phyloP scores from a whole-genome alignment of 2,797 vertebrate species.

The Alauda arvensis region DNA sequence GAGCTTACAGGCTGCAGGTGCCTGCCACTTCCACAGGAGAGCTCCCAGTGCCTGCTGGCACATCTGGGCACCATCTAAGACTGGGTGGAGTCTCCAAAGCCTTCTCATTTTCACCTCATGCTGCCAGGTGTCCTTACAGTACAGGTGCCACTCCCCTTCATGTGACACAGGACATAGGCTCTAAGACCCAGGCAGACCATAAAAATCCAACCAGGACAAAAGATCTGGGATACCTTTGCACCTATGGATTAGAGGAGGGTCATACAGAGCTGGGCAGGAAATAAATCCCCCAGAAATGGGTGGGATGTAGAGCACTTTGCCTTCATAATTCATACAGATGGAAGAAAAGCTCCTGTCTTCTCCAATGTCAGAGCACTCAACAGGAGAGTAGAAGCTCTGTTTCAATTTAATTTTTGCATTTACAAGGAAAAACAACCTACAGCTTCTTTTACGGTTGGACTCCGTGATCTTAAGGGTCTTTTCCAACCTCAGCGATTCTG shows the following conservation, averaged over 20 bases:
- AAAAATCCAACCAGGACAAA: neutral
- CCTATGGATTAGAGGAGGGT: neutral
- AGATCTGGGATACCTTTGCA: neutral
- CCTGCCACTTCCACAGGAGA: neutral
- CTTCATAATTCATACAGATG: neutral
- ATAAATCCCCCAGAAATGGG: neutral
- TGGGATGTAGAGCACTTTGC: neutral
- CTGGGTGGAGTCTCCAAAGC: neutral
- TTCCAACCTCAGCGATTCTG: neutral
- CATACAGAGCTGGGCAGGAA: neutral
- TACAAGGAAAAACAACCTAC: neutral
- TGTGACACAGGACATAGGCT: neutral
- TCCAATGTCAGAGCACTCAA: neutral
- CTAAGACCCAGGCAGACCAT: neutral
- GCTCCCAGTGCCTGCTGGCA: neutral
- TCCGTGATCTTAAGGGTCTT: neutral
- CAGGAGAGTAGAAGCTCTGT: neutral
- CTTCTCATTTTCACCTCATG: neutral
- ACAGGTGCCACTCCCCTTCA: rapidly evolving
- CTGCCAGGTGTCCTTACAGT: neutral
- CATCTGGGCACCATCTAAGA: neutral
- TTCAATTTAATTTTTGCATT: neutral
- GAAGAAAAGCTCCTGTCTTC: neutral
- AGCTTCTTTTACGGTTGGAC: rapidly evolving
- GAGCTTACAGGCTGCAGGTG: neutral